These are phyloP conservation scores for Cistogaster globosa DNA, from an alignment of 2,888 invertebrate genomes.

Conservation along the genomic window DNA sequence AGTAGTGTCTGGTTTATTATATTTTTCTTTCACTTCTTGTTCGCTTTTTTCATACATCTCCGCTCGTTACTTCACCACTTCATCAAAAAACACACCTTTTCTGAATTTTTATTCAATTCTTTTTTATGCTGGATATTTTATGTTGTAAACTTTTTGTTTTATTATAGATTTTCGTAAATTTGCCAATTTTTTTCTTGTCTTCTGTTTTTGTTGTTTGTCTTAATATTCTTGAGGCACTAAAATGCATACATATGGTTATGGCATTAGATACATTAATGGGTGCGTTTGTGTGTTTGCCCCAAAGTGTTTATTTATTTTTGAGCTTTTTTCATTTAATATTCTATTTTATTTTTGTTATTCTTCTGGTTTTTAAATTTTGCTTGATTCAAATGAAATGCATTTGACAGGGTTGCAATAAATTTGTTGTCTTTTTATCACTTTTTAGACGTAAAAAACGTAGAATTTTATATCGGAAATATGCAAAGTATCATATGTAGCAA, in stretches of 20 bases:
- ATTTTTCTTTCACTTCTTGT: constrained; percentile 40
- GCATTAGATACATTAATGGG: not conserved
- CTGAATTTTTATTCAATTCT: constrained; percentile 42
- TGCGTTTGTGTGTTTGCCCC: constrained; percentile 34
- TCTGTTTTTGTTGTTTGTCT: constrained; percentile 62
- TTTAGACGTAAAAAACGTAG: constrained; percentile 39
- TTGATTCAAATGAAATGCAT: constrained; percentile 48
- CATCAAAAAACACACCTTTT: constrained; percentile 6
- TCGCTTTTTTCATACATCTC: constrained; percentile 4
- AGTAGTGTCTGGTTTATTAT: constrained; percentile 43
- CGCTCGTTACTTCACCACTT: constrained; percentile 1
- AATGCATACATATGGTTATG: constrained; percentile 21
- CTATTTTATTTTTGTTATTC: constrained; percentile 50
- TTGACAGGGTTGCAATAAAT: constrained; percentile 65
- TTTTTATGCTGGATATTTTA: constrained; percentile 44
- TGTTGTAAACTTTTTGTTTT: constrained; percentile 45
- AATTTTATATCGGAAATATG: constrained; percentile 48
- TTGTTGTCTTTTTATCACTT: constrained; percentile 48
- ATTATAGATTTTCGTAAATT: constrained; percentile 60
- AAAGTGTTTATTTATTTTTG: constrained; percentile 42
- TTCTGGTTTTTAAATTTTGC: constrained; percentile 23
- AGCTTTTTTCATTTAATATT: constrained; percentile 42
- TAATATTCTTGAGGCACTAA: constrained; percentile 59
- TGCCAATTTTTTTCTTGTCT: constrained; percentile 56
- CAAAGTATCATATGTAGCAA: constrained; percentile 28